phyloP scores from a whole-genome alignment of 2,888 invertebrate genomes.

The Hesperia comma region DNA sequence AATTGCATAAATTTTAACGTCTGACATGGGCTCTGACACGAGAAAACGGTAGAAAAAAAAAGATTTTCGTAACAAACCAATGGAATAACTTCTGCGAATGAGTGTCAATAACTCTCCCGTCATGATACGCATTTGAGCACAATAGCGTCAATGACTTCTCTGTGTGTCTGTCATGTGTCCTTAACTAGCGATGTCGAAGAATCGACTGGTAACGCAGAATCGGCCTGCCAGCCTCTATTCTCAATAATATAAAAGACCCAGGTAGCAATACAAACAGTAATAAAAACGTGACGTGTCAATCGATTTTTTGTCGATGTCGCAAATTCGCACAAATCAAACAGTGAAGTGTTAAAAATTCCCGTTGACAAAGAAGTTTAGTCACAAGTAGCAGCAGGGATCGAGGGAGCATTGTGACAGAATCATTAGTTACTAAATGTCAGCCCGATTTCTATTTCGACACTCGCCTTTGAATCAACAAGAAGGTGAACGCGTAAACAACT shows the following conservation, averaged over 20 bases:
- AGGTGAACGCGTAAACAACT: slow-evolving; percentile 75
- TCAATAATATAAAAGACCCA: slow-evolving; percentile 65
- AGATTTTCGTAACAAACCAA: slow-evolving; percentile 17
- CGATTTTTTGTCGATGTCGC: slow-evolving; percentile 62
- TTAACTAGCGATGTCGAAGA: slow-evolving; percentile 28
- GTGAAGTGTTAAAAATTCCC: slow-evolving; percentile 80
- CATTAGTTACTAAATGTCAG: slow-evolving; percentile 80
- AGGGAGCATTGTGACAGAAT: slow-evolving; percentile 65
- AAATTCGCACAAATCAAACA: slow-evolving; percentile 81
- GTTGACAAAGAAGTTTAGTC: slow-evolving; percentile 68
- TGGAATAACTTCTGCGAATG: slow-evolving; percentile 54
- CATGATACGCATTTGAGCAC: slow-evolving; percentile 62
- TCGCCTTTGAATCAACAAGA: slow-evolving; percentile 69
- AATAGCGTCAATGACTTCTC: slow-evolving; percentile 41
- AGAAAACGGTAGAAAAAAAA: neutral
- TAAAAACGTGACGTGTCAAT: slow-evolving; percentile 82
- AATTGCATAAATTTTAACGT: neutral
- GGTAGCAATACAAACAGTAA: slow-evolving; percentile 80
- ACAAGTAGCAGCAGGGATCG: slow-evolving; percentile 64
- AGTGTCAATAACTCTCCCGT: slow-evolving; percentile 62
- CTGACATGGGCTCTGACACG: neutral
- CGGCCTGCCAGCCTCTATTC: slow-evolving; percentile 66
- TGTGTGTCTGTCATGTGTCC: slow-evolving; percentile 39
- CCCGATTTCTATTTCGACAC: slow-evolving; percentile 60
- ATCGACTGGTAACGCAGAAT: slow-evolving; percentile 37